Percentiles rank a stretch among this genome's conserved stretches.
Evolutionary conservation across 2,797 vertebrate genomes (phyloP).

Genomic region (Spheniscus humboldti): DNA sequence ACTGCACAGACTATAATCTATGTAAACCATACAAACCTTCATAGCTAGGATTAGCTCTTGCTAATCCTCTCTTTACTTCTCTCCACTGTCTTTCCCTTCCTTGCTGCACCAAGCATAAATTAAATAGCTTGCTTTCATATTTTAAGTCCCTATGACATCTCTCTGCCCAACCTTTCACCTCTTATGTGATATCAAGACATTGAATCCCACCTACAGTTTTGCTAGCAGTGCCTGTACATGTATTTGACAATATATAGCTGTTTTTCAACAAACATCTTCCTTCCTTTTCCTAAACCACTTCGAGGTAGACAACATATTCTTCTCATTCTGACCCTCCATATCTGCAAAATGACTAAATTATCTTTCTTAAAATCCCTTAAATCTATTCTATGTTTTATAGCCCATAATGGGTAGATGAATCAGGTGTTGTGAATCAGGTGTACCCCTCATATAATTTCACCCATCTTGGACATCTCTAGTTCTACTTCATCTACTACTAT

Average conservation of each 20-base stretch:
- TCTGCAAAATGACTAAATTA: neutral
- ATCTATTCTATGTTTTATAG: neutral
- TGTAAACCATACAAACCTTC: conserved; percentile 37
- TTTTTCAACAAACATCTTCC: neutral
- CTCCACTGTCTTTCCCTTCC: neutral
- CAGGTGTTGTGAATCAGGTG: neutral
- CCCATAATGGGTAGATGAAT: neutral
- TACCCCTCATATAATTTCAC: neutral
- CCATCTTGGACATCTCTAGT: neutral
- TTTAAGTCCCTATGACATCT: neutral
- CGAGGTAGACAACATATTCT: neutral
- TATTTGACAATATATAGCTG: neutral
- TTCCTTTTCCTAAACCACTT: neutral
- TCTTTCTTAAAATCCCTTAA: neutral
- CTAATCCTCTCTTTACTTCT: conserved; percentile 33
- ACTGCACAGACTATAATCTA: conserved; percentile 7
- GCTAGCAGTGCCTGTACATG: accelerated
- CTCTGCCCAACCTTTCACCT: neutral
- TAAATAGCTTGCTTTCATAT: conserved; percentile 1
- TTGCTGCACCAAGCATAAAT: neutral
- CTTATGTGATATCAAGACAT: neutral
- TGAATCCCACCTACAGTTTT: neutral
- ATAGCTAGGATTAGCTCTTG: conserved; percentile 29
- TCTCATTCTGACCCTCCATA: neutral
- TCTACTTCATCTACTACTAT: neutral